Base-by-base conservation (phyloP, 2,113 vertebrate species). In the Pedetes capensis region DNA sequence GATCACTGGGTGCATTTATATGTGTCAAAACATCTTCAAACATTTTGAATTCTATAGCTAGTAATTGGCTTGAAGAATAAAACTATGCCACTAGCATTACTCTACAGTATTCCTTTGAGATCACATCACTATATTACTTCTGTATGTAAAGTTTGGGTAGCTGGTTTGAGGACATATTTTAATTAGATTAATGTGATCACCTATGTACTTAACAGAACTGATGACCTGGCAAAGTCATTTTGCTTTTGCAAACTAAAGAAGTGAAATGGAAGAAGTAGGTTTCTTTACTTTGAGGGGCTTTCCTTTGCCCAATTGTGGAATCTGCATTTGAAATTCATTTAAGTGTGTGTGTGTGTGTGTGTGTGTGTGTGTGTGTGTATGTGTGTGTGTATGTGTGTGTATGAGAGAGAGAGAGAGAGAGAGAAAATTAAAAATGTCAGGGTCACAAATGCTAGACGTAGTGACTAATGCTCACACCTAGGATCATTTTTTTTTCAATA, bases 151-250 rank as follows among this genome's bases (percentile, higher is more conserved):
- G 37, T 71, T 74, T 92, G 86, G 27, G 37, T 20, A 86, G 16
- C 49, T 37, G 27, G 22, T 22, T 39, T 93, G 18, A 18, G 84
- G n/a, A 55, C 63, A 44, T 66, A 87, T 49, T 34, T 0, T 81
- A 0, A 22, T 93, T 16, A 17, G 39, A 44, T 92, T 87, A 63
- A 78, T 94, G 92, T 94, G 32, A 87, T 47, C 44, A 44, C 2
- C 3, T 34, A 87, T 22, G 4, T 76, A 85, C 37, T 80, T 84
- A 80, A 61, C 25, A 95, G 64, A 66, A 92, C 6, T 81, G 3
- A 27, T 87, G 51, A 96, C 5, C 29, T 49, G 47, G 75, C 53
- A 96, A 93, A 82, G 63, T 85, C 68, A 94, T 59, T 71, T 91
- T 39, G 37, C 2, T 53, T 87, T 55, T 90, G 59, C 8, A 79